These are phyloP conservation scores for Apogon hyalosoma DNA, from an alignment of 2,797 vertebrate genomes.

Conservation along the genomic window DNA sequence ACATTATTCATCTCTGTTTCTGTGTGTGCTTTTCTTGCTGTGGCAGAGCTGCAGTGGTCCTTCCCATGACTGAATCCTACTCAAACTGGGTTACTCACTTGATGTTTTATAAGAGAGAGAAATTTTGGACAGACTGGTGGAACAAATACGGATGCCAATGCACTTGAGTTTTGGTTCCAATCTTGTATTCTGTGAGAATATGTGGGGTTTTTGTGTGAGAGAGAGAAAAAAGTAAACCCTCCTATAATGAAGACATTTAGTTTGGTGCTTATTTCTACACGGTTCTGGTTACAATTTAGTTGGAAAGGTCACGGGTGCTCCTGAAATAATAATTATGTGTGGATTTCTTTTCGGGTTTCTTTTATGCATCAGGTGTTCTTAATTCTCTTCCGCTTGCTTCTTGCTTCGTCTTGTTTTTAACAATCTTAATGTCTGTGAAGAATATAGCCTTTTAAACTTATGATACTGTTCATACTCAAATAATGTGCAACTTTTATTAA, in stretches of 20 bases:
- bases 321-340: conserved; percentile 5
- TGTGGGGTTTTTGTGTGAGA: neutral
- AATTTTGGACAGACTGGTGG: conserved; percentile 53
- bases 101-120: conserved; percentile 31
- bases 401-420: neutral
- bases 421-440: conserved; percentile 2
- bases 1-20: conserved; percentile 39
- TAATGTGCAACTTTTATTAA: neutral
- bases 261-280: conserved; percentile 4
- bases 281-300: neutral
- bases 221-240: conserved; percentile 2
- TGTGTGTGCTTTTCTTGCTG: conserved; percentile 31
- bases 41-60: conserved; percentile 24
- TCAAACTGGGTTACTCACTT: conserved; percentile 50
- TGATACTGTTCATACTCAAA: neutral
- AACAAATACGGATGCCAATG: conserved; percentile 38
- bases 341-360: conserved; percentile 2
- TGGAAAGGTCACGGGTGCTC: conserved; percentile 11
- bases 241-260: conserved; percentile 32
- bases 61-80: conserved; percentile 70
- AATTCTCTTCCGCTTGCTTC: neutral
- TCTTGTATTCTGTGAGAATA: conserved; percentile 15
- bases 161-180: conserved; percentile 28
- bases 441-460: neutral
- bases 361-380: neutral